Conservation (phyloP, 2,797 vertebrate species). For the Micromesistius poutassou region DNA sequence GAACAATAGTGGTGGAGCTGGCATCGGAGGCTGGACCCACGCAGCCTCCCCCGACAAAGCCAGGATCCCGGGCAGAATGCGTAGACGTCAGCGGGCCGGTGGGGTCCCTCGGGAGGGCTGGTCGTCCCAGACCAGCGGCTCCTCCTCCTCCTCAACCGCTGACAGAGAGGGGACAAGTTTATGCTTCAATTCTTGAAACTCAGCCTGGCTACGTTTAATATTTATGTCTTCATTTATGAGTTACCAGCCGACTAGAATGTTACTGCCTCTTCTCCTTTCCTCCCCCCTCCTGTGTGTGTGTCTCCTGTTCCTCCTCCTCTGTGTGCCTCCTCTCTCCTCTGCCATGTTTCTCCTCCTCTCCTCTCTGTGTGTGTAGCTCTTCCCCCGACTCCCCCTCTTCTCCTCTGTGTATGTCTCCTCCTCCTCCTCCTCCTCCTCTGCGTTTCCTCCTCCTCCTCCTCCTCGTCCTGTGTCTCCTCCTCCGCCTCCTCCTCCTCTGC, state of each 20-base stretch:
- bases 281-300: background rate
- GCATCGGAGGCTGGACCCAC: conserved; percentile 57
- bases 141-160: too few relatives aligned
- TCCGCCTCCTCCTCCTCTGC: too few relatives aligned
- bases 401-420: too few relatives aligned
- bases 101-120: conserved; percentile 57
- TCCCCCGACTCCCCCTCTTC: too few relatives aligned
- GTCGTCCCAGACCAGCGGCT: too few relatives aligned
- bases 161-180: background rate
- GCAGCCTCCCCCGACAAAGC: conserved; percentile 59
- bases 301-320: too few relatives aligned
- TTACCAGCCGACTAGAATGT: background rate
- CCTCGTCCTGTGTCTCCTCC: too few relatives aligned
- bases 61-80: conserved; percentile 73
- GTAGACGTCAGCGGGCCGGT: conserved; percentile 55
- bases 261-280: background rate
- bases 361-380: too few relatives aligned
- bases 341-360: too few relatives aligned
- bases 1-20: conserved; percentile 51
- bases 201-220: background rate
- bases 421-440: too few relatives aligned
- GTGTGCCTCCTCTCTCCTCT: too few relatives aligned
- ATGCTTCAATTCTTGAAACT: background rate
- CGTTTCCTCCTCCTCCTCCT: conserved; percentile 49
- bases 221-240: background rate